Evolutionary conservation across 92 coral and sea anemone species (phyloP).

Genomic region (Epizoanthus stellaris): DNA sequence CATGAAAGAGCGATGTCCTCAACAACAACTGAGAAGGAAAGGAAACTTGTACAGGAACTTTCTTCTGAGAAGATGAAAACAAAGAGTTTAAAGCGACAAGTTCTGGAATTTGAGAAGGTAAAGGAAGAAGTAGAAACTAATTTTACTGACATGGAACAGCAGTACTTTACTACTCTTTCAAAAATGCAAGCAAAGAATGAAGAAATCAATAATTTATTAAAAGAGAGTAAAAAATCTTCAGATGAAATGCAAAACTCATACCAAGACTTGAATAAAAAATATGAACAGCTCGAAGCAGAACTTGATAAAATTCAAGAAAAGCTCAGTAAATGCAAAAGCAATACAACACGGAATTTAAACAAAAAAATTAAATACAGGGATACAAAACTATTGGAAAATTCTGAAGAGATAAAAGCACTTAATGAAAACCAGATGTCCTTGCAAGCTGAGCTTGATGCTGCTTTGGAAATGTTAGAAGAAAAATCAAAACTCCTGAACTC

Average conservation of each 20-base stretch:
- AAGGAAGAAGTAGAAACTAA: no score
- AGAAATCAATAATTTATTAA: not conserved
- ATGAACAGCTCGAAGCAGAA: not conserved
- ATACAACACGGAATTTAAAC: not conserved
- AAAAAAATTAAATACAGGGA: not conserved
- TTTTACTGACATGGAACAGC: slow-evolving; percentile 3
- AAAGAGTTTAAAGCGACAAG: slow-evolving; percentile 14
- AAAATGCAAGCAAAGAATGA: slow-evolving; percentile 8
- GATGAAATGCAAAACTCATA: not conserved
- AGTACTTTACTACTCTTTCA: not conserved
- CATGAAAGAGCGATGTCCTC: slow-evolving; percentile 18
- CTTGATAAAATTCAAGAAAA: not conserved
- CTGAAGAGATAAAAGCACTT: no score
- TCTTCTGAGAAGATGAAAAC: slow-evolving; percentile 21
- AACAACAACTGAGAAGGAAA: slow-evolving; percentile 33
- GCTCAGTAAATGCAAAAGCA: no score
- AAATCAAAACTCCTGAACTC: not conserved
- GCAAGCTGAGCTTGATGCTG: slow-evolving; percentile 2
- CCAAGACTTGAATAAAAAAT: not conserved
- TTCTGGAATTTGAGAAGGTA: slow-evolving; percentile 10
- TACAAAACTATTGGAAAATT: not conserved
- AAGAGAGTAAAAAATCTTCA: not conserved
- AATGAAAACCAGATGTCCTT: not conserved
- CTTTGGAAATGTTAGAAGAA: not conserved
- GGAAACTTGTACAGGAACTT: slow-evolving; percentile 35